These are phyloP conservation scores for Eumeta japonica DNA, from an alignment of 1,140 invertebrate genomes.

Conservation along the genomic window DNA sequence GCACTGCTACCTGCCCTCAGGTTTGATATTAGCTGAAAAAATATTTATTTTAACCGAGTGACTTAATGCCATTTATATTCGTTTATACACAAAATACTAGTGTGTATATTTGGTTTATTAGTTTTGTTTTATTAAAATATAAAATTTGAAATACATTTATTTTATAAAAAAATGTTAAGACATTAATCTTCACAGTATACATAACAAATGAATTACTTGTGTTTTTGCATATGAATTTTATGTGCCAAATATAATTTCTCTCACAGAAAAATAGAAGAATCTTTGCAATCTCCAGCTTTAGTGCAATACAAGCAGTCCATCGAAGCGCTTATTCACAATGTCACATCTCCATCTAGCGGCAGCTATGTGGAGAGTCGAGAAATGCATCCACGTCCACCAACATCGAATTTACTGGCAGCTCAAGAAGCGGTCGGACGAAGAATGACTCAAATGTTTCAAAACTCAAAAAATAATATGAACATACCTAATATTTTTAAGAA, in stretches of 20 bases:
- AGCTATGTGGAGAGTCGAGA: constrained; percentile 5
- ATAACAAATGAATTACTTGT: too few species aligned
- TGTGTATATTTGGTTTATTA: too few species aligned
- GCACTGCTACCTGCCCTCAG: constrained; percentile 25
- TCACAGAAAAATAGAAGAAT: constrained; percentile 39
- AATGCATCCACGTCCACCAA: constrained; percentile 10
- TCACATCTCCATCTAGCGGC: constrained; percentile 3
- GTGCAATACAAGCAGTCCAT: constrained; percentile 39
- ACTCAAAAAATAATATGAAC: constrained; percentile 49
- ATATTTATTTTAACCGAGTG: too few species aligned
- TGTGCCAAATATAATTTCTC: not conserved
- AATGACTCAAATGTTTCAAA: constrained; percentile 51
- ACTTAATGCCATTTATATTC: too few species aligned
- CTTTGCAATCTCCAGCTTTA: constrained; percentile 26
- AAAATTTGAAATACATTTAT: too few species aligned
- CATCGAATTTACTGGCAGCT: constrained; percentile 32
- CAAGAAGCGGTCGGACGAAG: constrained; percentile 42
- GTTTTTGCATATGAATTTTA: too few species aligned
- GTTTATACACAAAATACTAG: too few species aligned
- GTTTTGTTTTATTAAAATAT: too few species aligned
- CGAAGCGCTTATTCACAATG: constrained; percentile 37
- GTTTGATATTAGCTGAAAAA: too few species aligned
- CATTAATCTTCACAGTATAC: too few species aligned
- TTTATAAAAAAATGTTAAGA: too few species aligned
- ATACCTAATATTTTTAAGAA: constrained; percentile 55